Evolutionary conservation across 2,113 vertebrate genomes (phyloP), one percentile per base, ranked within the genome.

Genomic region (Nibea coibor): DNA sequence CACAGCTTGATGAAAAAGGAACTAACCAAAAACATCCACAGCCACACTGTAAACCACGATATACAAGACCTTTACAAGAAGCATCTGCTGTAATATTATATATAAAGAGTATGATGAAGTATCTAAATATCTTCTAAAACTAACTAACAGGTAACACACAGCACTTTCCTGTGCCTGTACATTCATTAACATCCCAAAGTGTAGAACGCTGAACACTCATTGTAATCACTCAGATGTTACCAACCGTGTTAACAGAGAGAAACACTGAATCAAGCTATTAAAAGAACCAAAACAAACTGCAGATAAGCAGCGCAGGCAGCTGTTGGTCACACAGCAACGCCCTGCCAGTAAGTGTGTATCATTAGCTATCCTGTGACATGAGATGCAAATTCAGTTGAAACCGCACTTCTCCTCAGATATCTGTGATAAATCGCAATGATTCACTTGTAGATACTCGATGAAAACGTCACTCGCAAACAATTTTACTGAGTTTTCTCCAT

Each of bases 331-430:
- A 85, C 5, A 71, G 65, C 64, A 15, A 35, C 54, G 7, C 53
- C 2, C 57, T 81, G 71, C 78, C 75, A 82, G 84, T 57, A 84
- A 80, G 17, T 20, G 10, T 62, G 54, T 51, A 24, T 15, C 16
- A 42, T 53, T 48, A 70, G 26, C 61, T 48, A 15, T 24, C 26
- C 75, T 51, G 47, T 26, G 11, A 63, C 51, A 19, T 78, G 50
- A 84, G 53, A 88, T 83, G 82, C 82, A 87, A 85, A 87, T 84
- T 3, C 39, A 12, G 68, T 31, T 28, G 28, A 82, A 84, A 68
- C 58, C 39, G 26, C 16, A 20, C 10, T 84, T 28, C 48, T 77
- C 20, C 22, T 73, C 47, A 48, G 11, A 4, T 47, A 5, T 66
- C 8, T 63, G 58, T 39, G 57, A 45, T 45, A 22, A 68, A 17